Conservation (phyloP, 2,113 vertebrate species). For the Mormyrus iriodes region DNA sequence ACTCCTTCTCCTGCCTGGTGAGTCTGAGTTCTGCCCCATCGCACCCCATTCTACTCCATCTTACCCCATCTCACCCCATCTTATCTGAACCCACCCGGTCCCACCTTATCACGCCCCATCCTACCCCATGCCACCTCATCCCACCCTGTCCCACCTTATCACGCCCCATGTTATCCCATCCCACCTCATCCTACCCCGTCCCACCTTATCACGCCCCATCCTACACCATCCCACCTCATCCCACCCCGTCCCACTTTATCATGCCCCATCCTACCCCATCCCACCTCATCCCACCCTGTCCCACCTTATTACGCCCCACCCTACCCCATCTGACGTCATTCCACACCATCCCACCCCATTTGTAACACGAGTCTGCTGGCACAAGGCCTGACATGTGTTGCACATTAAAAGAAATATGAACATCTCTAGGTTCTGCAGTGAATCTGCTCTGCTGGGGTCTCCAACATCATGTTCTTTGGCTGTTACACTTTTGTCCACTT, state of each 20-base stretch:
- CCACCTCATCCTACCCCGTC: not conserved
- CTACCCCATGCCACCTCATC: not conserved
- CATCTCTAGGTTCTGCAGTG: not conserved
- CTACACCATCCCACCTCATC: not conserved
- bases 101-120: not conserved
- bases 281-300: not conserved
- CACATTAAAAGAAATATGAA: not conserved
- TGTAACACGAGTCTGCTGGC: not conserved
- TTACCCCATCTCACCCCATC: not conserved
- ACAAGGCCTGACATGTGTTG: not conserved
- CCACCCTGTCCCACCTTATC: not conserved
- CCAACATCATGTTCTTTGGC: not conserved
- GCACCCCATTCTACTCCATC: not conserved
- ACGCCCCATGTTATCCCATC: not conserved
- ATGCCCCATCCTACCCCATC: not conserved
- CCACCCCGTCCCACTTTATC: not conserved
- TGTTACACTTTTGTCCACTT: not conserved
- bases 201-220: not conserved
- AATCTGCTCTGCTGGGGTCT: not conserved
- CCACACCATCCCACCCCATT: not conserved
- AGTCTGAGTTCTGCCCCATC: conserved; percentile 48
- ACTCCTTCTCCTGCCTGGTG: conserved; percentile 97
- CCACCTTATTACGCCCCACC: not conserved
- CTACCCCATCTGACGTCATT: not conserved
- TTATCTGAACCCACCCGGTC: not conserved